Conservation (phyloP, 2,113 vertebrate genomes). For the Irena cyanogastra region DNA sequence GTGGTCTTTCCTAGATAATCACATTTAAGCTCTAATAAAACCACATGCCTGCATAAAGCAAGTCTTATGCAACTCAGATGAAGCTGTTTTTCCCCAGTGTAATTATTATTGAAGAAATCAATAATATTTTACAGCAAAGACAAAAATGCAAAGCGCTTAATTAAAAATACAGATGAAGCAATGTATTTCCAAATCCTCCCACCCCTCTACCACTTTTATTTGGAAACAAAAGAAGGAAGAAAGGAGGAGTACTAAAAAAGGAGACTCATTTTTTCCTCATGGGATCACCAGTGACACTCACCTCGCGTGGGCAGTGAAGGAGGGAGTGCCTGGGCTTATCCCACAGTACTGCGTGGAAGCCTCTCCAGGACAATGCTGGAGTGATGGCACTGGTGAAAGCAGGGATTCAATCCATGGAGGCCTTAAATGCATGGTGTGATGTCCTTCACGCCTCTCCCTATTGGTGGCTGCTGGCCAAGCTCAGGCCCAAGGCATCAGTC, state of each 20-base stretch:
- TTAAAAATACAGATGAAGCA: neutral
- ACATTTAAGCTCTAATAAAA: slow-evolving; percentile 20
- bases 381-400: rapidly evolving
- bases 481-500: neutral
- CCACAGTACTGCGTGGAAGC: neutral
- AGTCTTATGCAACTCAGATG: slow-evolving; percentile 32
- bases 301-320: neutral
- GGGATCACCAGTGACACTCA: neutral
- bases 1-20: slow-evolving; percentile 24
- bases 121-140: neutral
- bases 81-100: neutral
- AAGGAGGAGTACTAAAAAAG: neutral
- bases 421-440: neutral
- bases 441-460: neutral
- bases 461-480: neutral
- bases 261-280: neutral
- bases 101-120: slow-evolving; percentile 3
- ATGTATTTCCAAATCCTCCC: neutral
- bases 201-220: neutral
- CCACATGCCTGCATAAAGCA: neutral
- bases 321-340: neutral
- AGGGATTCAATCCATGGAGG: neutral
- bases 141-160: neutral
- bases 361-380: neutral
- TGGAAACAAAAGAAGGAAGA: neutral